Conservation (phyloP, 2,888 invertebrate species). For the Spicauda simplicius region DNA sequence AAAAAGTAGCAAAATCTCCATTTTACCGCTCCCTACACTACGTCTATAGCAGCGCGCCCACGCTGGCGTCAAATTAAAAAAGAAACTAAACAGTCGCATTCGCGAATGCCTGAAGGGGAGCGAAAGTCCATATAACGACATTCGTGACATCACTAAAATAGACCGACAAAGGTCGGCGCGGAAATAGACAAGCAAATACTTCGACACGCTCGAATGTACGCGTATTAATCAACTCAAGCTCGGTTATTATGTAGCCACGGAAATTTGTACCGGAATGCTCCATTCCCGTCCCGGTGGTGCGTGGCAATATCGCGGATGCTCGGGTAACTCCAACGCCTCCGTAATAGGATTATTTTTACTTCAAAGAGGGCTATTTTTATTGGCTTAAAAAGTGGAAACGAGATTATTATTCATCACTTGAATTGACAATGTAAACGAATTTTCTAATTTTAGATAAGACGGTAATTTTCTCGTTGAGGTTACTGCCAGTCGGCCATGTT, state of each 20-base stretch:
- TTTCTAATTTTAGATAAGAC: neutral
- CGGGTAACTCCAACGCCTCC: constrained; percentile 15
- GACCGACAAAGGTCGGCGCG: constrained; percentile 40
- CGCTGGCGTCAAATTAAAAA: no score
- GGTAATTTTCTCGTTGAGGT: neutral
- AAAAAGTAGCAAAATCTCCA: no score
- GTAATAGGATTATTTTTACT: constrained; percentile 17
- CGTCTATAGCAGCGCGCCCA: no score
- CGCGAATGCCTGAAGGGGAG: no score
- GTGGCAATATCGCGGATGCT: constrained; percentile 41
- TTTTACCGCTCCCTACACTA: no score
- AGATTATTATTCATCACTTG: constrained; percentile 1
- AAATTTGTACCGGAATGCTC: constrained; percentile 42
- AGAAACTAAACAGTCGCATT: no score
- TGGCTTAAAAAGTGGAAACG: neutral
- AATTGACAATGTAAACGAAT: constrained; percentile 1
- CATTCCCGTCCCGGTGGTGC: constrained; percentile 28
- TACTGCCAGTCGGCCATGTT: neutral
- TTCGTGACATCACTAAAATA: constrained; percentile 26
- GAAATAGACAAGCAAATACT: constrained; percentile 49
- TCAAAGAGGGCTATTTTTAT: constrained; percentile 12
- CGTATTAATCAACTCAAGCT: constrained; percentile 48
- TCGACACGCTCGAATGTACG: constrained; percentile 41
- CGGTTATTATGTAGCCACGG: constrained; percentile 41
- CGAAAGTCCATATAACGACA: no score